Evolutionary conservation across 2,888 invertebrate species (phyloP), one percentile per base, ranked within the genome.

Genomic region (Bombylius major): DNA sequence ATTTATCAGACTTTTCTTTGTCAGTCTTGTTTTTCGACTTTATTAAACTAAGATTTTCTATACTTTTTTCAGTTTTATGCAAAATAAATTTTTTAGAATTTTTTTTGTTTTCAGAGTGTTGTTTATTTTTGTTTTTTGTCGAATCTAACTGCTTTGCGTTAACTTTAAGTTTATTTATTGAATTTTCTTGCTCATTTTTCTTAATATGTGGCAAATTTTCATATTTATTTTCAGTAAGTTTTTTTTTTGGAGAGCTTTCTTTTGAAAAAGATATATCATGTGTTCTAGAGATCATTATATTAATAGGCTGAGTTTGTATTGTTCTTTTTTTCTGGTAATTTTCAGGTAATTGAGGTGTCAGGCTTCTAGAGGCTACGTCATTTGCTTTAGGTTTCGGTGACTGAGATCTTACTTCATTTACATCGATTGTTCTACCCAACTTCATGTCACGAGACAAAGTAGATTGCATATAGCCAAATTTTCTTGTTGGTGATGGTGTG

Each of bases 401-500:
- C 7, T 59, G 62, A 51, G 63, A 63, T 46, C 65, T 51, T 60
- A 65, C 47, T 65, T 67, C 53, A 36, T 58, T 4, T 62, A 51
- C 36, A 31, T 62, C 59, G 32, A 45, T 53, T 23, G 51, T 50
- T 53, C 60, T 73, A 12, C 76, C 78, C 47, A 77, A 73, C 65
- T 80, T 79, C 66, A 79, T 72, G 64, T 77, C 77, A 60, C 79
- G 70, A 1, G 81, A 79, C 47, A 81, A 65, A 33, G 82, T 82
- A 1, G 81, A 80, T 60, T 78, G 78, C 81, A 81, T 81, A 61
- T 81, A 82, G 48, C 80, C 77, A 64, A 75, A 76, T 32, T 69
- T 62, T 54, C 54, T 31, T 9, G 47, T 50, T 5, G 52, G 33
- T 33, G 58, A 53, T 14, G 55, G 39, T 11, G 56, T 47, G 11